Conservation (phyloP, 2,113 vertebrate genomes). For the Rhizomys pruinosus region DNA sequence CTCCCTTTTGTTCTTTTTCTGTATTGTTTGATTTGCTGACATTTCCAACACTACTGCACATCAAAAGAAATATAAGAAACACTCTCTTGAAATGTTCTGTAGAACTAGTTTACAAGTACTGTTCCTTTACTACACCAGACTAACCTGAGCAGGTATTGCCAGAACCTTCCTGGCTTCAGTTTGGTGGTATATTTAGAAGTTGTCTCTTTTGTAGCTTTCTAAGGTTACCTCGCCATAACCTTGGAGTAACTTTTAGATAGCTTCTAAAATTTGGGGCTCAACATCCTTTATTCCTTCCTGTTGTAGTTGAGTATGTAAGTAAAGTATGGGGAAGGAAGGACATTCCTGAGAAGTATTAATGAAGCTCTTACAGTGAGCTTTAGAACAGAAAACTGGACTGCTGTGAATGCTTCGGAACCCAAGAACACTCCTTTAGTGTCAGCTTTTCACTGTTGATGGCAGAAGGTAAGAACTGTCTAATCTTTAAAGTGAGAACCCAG, state of each 20-base stretch:
- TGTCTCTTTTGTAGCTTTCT: neutral
- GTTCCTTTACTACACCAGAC: neutral
- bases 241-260: neutral
- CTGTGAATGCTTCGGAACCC: neutral
- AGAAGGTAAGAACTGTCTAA: neutral
- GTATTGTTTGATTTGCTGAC: neutral
- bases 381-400: neutral
- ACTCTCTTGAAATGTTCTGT: neutral
- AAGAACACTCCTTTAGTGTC: neutral
- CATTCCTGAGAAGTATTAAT: neutral
- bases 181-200: neutral
- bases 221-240: too few relatives aligned
- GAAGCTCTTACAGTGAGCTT: neutral
- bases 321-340: neutral
- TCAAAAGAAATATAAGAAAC: slow-evolving; percentile 16
- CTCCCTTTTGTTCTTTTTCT: neutral
- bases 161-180: neutral
- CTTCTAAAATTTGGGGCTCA: neutral
- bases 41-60: neutral
- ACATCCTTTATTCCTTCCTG: neutral
- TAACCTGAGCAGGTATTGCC: neutral
- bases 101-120: neutral
- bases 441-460: neutral
- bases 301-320: neutral
- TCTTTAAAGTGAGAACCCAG: neutral